phyloP scores from a whole-genome alignment of 23 tunicate genomes.

The Halocynthia aurantium region DNA sequence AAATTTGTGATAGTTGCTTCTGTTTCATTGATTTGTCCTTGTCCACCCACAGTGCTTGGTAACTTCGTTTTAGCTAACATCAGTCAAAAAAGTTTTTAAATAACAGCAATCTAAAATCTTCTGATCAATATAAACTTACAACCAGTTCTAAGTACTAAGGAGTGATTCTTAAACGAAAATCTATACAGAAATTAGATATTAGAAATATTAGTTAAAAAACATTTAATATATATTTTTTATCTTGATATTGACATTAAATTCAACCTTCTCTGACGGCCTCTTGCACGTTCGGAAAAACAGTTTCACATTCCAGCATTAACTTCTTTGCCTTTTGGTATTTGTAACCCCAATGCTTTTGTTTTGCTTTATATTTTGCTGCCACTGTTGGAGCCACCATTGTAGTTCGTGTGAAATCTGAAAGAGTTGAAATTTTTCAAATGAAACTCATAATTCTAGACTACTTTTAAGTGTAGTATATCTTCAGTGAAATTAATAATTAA shows the following conservation, averaged over 20 bases:
- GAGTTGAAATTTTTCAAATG: neutral
- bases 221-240: neutral
- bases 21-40: conserved; percentile 55
- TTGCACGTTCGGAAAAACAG: conserved; percentile 26
- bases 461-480: neutral
- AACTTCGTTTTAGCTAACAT: conserved; percentile 35
- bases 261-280: conserved; percentile 54
- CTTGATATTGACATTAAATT: neutral
- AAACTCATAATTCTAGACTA: neutral
- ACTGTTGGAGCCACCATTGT: conserved; percentile 14
- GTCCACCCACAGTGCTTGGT: conserved; percentile 75
- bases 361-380: conserved; percentile 7
- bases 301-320: conserved; percentile 40
- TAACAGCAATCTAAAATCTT: too few relatives aligned
- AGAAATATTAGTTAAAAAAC: neutral
- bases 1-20: conserved; percentile 44
- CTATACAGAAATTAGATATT: too few relatives aligned
- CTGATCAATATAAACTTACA: too few relatives aligned
- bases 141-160: too few relatives aligned
- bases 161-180: too few relatives aligned
- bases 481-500: neutral
- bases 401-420: conserved; percentile 10
- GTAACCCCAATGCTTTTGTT: conserved; percentile 31
- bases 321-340: conserved; percentile 18
- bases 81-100: neutral